Conservation (phyloP, 2,113 vertebrate species). For the Pongo abelii region DNA sequence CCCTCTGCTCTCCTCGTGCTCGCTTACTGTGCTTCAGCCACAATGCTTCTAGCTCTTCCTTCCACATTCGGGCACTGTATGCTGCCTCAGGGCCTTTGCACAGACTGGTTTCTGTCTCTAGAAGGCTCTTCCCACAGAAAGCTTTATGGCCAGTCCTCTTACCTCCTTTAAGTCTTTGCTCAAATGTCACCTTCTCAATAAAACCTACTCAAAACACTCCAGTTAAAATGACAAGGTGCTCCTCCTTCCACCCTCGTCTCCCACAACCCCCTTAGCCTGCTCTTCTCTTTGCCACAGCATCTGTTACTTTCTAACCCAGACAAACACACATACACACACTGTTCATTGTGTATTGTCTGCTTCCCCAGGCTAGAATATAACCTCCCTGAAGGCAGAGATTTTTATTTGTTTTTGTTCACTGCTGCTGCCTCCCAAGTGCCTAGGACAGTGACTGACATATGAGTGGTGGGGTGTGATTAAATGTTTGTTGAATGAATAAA, state of each 20-base stretch:
- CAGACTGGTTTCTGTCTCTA: neutral
- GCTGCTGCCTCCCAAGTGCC: neutral
- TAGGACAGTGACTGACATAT: neutral
- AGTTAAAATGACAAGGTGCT: neutral
- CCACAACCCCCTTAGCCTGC: too few relatives aligned
- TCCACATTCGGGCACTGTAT: neutral
- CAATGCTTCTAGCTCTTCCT: neutral
- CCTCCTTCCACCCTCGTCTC: neutral
- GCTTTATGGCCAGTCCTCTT: neutral
- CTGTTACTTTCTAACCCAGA: neutral
- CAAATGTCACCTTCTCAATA: neutral
- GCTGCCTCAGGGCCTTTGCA: neutral
- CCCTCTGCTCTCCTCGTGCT: neutral
- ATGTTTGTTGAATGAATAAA: neutral
- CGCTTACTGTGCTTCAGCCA: neutral
- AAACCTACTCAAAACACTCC: neutral
- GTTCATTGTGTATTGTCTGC: neutral
- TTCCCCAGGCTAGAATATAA: neutral
- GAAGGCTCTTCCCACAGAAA: neutral
- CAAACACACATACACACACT: neutral
- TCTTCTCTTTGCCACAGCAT: neutral
- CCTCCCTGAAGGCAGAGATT: neutral
- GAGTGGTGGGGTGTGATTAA: neutral
- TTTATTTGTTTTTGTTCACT: neutral
- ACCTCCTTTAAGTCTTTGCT: neutral